Conservation (phyloP, 1,140 invertebrate species). For the Bombus huntii region DNA sequence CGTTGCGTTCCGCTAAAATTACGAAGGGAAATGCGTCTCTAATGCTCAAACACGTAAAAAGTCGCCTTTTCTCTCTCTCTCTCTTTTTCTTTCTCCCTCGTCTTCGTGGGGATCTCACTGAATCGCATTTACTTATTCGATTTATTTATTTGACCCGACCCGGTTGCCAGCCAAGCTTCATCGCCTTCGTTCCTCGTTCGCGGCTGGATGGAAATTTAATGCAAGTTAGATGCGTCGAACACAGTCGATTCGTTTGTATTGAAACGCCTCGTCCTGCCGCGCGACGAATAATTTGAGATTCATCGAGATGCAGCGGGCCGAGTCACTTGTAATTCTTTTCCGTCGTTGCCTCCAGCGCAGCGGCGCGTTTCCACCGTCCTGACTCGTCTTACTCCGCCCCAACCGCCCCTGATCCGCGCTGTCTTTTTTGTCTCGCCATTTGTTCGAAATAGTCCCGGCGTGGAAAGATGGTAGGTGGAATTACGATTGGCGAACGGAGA, state of each 20-base stretch:
- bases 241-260: conserved; percentile 29
- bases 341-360: conserved; percentile 63
- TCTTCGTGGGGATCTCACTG: not conserved
- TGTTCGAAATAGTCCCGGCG: conserved; percentile 71
- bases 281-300: conserved; percentile 81
- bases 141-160: conserved; percentile 24
- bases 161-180: not conserved
- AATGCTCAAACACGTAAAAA: not conserved
- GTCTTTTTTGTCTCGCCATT: conserved; percentile 74
- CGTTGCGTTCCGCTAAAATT: conserved; percentile 17
- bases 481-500: conserved; percentile 47
- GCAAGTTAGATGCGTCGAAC: conserved; percentile 30
- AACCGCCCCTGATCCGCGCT: conserved; percentile 32
- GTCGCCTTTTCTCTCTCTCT: not conserved
- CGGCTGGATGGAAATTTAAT: conserved; percentile 24
- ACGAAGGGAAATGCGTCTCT: not conserved
- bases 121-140: conserved; percentile 35
- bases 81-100: too few species aligned
- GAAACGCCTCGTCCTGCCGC: conserved; percentile 25
- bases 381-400: conserved; percentile 51
- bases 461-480: conserved; percentile 54
- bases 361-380: conserved; percentile 29
- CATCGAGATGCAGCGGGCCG: conserved; percentile 78
- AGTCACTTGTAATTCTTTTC: conserved; percentile 82
- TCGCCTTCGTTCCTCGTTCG: not conserved